These are phyloP conservation scores for Agriopis marginaria DNA, from an alignment of 2,888 invertebrate species.

Conservation along the genomic window DNA sequence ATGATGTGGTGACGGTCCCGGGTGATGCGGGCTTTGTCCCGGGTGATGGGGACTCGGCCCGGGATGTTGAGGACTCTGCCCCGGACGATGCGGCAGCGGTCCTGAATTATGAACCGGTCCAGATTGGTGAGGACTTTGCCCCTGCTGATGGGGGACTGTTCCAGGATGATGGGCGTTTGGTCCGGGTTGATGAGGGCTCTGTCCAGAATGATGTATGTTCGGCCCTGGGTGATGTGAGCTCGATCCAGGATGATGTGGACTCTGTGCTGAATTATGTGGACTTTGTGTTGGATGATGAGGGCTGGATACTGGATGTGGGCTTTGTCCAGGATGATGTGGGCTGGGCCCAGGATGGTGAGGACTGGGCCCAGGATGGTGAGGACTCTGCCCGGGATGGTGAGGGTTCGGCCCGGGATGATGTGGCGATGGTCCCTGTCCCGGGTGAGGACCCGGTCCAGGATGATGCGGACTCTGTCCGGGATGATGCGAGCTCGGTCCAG, in stretches of 20 bases:
- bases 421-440: background rate
- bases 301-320: background rate
- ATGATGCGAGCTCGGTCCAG: background rate
- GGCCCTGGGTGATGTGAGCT: background rate
- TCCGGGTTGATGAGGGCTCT: slow-evolving; percentile 1
- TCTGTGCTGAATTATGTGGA: background rate
- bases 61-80: background rate
- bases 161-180: background rate
- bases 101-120: background rate
- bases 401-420: background rate
- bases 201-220: background rate
- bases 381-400: background rate
- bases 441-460: background rate
- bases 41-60: background rate
- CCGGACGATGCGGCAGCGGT: background rate
- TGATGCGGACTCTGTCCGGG: slow-evolving; percentile 1
- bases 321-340: background rate
- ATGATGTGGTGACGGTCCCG: background rate
- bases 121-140: background rate
- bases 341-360: background rate
- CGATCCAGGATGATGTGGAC: slow-evolving; percentile 1
- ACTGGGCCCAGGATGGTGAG: background rate
- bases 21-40: slow-evolving; percentile 17
- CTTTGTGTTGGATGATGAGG: slow-evolving; percentile 1
- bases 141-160: background rate